Evolutionary conservation across 2,797 vertebrate genomes (phyloP), one percentile per base, ranked within the genome.

Genomic region (Ara ararauna): DNA sequence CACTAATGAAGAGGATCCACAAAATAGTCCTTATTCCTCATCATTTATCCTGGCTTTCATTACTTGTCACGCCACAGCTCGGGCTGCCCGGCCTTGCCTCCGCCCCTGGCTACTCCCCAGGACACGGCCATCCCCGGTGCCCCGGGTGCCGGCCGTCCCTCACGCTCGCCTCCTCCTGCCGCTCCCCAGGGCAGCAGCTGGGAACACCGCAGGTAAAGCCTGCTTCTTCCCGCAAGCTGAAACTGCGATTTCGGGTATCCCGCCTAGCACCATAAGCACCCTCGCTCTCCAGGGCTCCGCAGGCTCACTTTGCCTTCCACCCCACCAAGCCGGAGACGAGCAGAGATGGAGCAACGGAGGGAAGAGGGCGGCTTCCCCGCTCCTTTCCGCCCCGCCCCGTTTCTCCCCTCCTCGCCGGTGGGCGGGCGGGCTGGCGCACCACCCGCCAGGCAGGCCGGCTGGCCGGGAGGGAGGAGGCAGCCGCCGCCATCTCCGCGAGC

Each of bases 101-200:
- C 3, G 32, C 30, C 48, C 30, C 78, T 2, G 4, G 38, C 5
- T 1, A 4, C 18, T 3, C 45, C 51, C n/a, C 5, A 0, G 56
- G 42, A 16, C 56, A 20, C 4, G 0, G 51, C 3, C 27, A 13
- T 21, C 8, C 32, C 32, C 22, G 7, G 30, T 4, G 26, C 3
- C 65, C 22, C 21, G 7, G 50, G 26, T 5, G 40, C 27, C 58
- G 4, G 24, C 48, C 5, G 11, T 3, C 34, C 30, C 44, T 15
- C 34, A 4, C 34, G 3, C 56, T 32, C 3, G 12, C 58, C 36
- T 32, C 13, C 42, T 3, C 34, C 65, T 2, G 58, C 50, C 10
- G 34, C 27, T 24, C 36, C 34, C 24, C 53, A 3, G 29, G 40
- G 38, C 47, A 24, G 30, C 65, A 19, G 27, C 40, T 18, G 45